These are phyloP conservation scores for Lasius fuliginosus DNA, from an alignment of 2,888 invertebrate species.

Conservation along the genomic window DNA sequence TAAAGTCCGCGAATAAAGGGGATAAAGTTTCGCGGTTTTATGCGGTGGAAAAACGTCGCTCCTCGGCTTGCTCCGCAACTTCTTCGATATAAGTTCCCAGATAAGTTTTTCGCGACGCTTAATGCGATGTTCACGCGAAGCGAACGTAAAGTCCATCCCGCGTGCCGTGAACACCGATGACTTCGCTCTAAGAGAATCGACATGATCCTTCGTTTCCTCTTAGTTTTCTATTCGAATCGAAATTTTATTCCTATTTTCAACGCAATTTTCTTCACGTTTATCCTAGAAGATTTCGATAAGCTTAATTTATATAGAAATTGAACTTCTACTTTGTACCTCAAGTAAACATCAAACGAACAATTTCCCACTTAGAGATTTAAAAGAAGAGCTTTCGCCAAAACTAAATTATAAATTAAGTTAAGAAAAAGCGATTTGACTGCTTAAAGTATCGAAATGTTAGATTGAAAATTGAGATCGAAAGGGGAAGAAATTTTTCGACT, in stretches of 20 bases:
- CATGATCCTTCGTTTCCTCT: not conserved
- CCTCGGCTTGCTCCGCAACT: slow-evolving; percentile 1
- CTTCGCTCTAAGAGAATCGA: not conserved
- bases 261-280: not conserved
- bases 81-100: not conserved
- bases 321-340: not conserved
- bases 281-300: not conserved
- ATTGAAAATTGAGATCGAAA: not conserved
- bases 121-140: slow-evolving; percentile 33
- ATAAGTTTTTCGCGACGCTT: slow-evolving; percentile 39
- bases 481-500: not conserved
- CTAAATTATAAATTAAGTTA: not conserved
- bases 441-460: not conserved
- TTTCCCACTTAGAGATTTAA: not conserved
- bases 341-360: not conserved
- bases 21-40: not conserved
- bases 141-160: slow-evolving; percentile 20
- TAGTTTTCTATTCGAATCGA: not conserved
- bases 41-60: slow-evolving; percentile 18
- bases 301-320: not conserved
- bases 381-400: not conserved
- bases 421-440: too few relatives aligned
- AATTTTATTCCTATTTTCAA: not conserved
- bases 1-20: slow-evolving; percentile 17
- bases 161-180: slow-evolving; percentile 8